Base-by-base conservation (phyloP, 2,797 vertebrate genomes). In the Euthynnus affinis region DNA sequence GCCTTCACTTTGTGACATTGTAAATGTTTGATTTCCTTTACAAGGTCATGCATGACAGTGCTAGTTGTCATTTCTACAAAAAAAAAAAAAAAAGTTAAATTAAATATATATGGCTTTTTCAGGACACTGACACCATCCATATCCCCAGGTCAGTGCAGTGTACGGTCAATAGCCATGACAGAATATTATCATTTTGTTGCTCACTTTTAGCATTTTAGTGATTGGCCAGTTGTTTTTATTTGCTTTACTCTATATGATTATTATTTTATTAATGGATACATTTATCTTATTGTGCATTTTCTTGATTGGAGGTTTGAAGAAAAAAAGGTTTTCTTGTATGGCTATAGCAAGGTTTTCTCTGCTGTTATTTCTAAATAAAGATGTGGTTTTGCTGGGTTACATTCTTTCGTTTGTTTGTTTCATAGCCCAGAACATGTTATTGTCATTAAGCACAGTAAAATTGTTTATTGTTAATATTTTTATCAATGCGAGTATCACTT, bases 351-450 rank as follows among this genome's bases (percentile, higher is more conserved):
- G 49, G 71, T 86, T 86, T 92, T 82, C 80, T 92, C 74, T 85
- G 76, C 86, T 81, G 85, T 92, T 77, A 85, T 94, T 94, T 94
- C 71, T 89, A 88, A 94, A 94, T 94, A 94, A 94, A 94, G 60
- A 75, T 77, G 9, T 86, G 67, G 73, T 89, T 69, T 88, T 87
- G 74, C 73, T 87, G 71, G 82, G 59, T 88, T 74, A 4, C 32
- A 46, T 15, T 22, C 29, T 4, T 55, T 4, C 27, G 64, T 80
- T 49, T 49, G 13, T 7, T 55, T 64, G 2, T 25, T 57, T 71
- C 60, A 3, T 46, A 62, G 27, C 29, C 22, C 13, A 29, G 3
- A 49, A 9, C 1, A 23, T 15, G 1, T 34, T 32, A 40, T 34
- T 53, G 3, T 66, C 10, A 49, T 9, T 0, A 23, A 46, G 8